Evolutionary conservation across 2,113 vertebrate species (phyloP).

Genomic region (Strix aluco): DNA sequence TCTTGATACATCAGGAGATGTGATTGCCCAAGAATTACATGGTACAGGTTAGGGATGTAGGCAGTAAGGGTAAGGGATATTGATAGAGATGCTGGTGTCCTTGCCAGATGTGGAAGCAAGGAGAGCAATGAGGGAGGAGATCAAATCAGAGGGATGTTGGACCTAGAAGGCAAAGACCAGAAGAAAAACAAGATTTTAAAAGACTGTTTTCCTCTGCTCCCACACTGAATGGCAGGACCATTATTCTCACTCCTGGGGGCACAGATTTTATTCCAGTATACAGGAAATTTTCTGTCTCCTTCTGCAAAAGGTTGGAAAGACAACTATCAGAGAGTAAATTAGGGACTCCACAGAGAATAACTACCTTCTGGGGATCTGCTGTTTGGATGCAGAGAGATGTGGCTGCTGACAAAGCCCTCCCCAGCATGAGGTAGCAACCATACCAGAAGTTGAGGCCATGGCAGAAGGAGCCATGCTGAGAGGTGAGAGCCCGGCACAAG

Average conservation of each 20-base stretch:
- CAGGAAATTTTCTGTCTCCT: background rate
- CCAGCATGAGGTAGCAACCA: accelerated
- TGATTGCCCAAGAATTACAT: background rate
- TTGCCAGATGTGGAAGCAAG: background rate
- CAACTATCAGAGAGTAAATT: background rate
- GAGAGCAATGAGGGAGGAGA: background rate
- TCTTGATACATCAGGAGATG: background rate
- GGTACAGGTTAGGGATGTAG: background rate
- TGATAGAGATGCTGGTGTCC: background rate
- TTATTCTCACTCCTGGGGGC: background rate
- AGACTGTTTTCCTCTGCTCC: background rate
- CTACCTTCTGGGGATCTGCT: background rate
- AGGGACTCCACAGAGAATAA: background rate
- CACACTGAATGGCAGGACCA: background rate
- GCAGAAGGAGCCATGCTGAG: background rate
- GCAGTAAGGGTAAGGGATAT: background rate
- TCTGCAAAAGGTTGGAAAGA: background rate
- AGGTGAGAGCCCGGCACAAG: background rate
- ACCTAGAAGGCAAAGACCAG: background rate
- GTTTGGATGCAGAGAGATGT: background rate
- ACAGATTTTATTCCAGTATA: background rate
- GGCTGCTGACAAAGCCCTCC: background rate
- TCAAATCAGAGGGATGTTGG: background rate
- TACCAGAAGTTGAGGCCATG: background rate
- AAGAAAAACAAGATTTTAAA: background rate